These are phyloP conservation scores for Halyomorpha halys DNA, from an alignment of 1,140 invertebrate genomes.

Conservation along the genomic window DNA sequence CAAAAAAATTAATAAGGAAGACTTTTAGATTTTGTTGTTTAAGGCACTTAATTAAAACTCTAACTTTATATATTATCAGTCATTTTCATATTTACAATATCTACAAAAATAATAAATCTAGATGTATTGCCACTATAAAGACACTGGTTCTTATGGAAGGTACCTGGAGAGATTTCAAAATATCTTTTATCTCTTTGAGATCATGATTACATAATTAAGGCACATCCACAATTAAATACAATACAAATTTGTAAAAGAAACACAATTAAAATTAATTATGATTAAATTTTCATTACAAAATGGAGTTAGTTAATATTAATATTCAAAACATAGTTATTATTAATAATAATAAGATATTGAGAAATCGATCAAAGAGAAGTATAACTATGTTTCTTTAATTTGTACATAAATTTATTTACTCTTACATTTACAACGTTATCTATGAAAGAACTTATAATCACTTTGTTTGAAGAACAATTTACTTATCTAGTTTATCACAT, in stretches of 20 bases:
- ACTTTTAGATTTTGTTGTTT: slow-evolving; percentile 13
- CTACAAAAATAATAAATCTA: neutral
- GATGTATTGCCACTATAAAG: neutral
- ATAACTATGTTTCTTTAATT: too few relatives aligned
- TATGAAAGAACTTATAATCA: too few relatives aligned
- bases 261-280: too few relatives aligned
- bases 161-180: neutral
- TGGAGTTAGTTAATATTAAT: too few relatives aligned
- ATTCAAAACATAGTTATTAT: too few relatives aligned
- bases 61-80: neutral
- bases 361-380: too few relatives aligned
- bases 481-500: too few relatives aligned
- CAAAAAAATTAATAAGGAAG: neutral
- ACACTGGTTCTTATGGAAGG: neutral
- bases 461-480: too few relatives aligned
- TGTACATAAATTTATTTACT: too few relatives aligned
- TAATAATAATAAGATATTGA: too few relatives aligned
- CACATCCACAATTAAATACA: neutral
- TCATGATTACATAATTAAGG: neutral
- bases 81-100: slow-evolving; percentile 2
- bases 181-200: neutral
- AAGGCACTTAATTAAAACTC: slow-evolving; percentile 7
- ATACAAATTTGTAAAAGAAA: neutral
- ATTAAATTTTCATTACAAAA: too few relatives aligned
- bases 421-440: too few relatives aligned